A percentile compares a stretch with the other conserved stretches of the same genome.
Evolutionary conservation across 2,888 invertebrate species (phyloP).

Genomic region (Phasia obesa): DNA sequence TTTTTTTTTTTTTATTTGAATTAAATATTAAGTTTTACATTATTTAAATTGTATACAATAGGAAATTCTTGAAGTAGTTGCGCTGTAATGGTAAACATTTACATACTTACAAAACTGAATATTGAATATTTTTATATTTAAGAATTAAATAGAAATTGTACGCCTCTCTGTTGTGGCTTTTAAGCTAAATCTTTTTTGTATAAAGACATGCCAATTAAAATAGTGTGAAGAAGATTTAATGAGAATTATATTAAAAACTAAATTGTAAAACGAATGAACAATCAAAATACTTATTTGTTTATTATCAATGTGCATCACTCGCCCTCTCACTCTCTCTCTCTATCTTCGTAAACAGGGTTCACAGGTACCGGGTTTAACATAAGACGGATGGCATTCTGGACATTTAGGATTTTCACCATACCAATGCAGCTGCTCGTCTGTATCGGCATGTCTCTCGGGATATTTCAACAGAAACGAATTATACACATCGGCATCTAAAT

Average conservation of each 20-base stretch:
- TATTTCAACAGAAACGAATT: conserved; percentile 86
- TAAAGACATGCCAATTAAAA: conserved; percentile 17
- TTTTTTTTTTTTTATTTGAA: not conserved
- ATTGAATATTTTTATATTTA: too few relatives aligned
- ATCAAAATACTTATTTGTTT: conserved; percentile 48
- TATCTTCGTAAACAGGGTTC: conserved; percentile 85
- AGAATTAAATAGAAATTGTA: conserved; percentile 6
- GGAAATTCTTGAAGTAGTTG: conserved; percentile 33
- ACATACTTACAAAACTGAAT: conserved; percentile 49
- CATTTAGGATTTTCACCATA: conserved; percentile 86
- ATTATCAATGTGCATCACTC: too few relatives aligned
- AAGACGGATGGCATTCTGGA: conserved; percentile 86
- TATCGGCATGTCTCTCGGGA: conserved; percentile 80
- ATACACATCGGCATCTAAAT: conserved; percentile 83
- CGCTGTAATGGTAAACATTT: conserved; percentile 38
- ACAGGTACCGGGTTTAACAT: conserved; percentile 85
- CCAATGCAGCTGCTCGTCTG: conserved; percentile 76
- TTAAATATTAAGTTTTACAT: conserved; percentile 25
- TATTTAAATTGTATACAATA: conserved; percentile 10
- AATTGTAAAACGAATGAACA: conserved; percentile 12
- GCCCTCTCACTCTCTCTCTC: conserved; percentile 36
- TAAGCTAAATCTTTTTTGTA: conserved; percentile 7
- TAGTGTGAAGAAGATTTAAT: conserved; percentile 26
- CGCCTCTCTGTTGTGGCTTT: conserved; percentile 1
- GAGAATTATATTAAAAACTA: conserved; percentile 26